Evolutionary conservation across 2,113 vertebrate genomes (phyloP).

Genomic region (Leptobrachium leishanense): DNA sequence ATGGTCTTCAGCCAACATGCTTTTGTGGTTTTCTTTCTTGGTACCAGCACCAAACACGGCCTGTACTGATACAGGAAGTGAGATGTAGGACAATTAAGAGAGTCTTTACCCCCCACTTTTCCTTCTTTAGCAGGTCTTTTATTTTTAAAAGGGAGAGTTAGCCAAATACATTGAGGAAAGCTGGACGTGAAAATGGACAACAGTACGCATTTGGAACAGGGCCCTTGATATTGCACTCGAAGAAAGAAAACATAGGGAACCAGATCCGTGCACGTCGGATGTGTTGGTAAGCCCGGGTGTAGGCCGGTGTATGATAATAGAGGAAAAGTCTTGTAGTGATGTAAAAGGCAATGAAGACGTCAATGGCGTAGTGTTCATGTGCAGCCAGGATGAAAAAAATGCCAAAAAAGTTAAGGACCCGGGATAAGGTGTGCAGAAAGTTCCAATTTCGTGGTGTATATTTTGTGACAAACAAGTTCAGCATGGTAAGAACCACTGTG

Average conservation of each 20-base stretch:
- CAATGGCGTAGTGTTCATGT: constrained; percentile 98
- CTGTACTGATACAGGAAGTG: not conserved
- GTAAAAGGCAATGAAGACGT: constrained; percentile 98
- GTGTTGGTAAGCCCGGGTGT: constrained; percentile 96
- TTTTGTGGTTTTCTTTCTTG: not conserved
- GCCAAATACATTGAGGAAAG: constrained; percentile 82
- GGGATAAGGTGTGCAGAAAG: constrained; percentile 96
- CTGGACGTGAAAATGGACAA: constrained; percentile 89
- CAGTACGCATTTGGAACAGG: constrained; percentile 97
- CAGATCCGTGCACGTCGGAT: constrained; percentile 95
- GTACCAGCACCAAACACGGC: not conserved
- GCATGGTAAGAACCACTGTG: constrained; percentile 94
- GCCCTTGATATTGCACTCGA: constrained; percentile 96
- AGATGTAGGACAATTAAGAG: not conserved
- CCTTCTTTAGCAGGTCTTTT: not conserved
- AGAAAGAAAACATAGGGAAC: constrained; percentile 99
- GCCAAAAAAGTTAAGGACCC: constrained; percentile 97
- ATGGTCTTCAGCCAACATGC: constrained; percentile 5
- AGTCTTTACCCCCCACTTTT: not conserved
- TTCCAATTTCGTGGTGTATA: constrained; percentile 98
- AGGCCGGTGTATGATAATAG: constrained; percentile 96
- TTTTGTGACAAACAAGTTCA: constrained; percentile 98
- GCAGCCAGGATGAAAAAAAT: constrained; percentile 99
- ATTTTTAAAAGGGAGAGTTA: constrained; percentile 56
- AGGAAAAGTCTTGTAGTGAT: constrained; percentile 98